Conservation (phyloP, 2,113 vertebrate genomes). For the Myotis lucifugus region DNA sequence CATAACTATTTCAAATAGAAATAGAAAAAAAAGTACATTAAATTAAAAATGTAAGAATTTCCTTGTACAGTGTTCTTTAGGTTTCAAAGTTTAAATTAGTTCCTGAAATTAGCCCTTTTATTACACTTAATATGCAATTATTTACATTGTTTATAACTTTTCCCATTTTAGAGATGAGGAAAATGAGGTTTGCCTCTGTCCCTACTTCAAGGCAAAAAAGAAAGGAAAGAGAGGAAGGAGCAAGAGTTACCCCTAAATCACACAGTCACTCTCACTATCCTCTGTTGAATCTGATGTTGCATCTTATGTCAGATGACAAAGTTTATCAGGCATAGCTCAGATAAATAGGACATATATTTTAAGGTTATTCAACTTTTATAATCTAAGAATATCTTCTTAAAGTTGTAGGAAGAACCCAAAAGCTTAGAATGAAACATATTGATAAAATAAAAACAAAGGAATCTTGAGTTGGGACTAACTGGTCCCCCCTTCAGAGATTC, state of each 20-base stretch:
- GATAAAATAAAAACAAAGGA: not conserved
- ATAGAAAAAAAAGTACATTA: not conserved
- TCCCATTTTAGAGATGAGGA: not conserved
- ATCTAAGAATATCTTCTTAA: not conserved
- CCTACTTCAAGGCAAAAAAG: no score
- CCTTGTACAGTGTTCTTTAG: not conserved
- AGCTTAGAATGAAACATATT: not conserved
- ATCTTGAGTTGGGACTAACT: not conserved
- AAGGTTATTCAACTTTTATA: not conserved
- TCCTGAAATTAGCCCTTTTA: not conserved
- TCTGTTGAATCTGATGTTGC: not conserved
- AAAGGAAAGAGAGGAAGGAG: no score
- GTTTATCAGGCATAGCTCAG: conserved; percentile 4
- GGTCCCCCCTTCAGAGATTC: not conserved
- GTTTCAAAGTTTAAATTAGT: conserved; percentile 21
- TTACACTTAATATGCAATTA: not conserved
- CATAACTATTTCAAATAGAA: not conserved
- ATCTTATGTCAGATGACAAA: not conserved
- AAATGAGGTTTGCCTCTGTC: not conserved
- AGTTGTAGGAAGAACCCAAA: not conserved
- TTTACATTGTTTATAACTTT: not conserved
- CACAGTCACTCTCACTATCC: not conserved
- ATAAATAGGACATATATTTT: not conserved
- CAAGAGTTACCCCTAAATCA: not conserved
- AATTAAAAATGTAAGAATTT: conserved; percentile 20